Evolutionary conservation across 2,888 invertebrate species (phyloP).

Genomic region (Prenolepis imparis): DNA sequence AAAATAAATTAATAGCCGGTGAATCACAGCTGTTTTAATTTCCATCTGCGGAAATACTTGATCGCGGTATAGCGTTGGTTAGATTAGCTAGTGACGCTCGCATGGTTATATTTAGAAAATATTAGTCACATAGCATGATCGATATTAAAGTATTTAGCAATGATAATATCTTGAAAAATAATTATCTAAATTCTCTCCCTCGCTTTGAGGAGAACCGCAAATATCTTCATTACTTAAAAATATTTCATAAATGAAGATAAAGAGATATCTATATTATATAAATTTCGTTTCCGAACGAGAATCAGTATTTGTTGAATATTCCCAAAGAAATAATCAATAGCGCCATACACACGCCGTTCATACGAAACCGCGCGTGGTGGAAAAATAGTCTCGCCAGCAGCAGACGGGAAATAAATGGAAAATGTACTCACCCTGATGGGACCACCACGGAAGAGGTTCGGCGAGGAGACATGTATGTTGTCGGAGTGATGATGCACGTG

Average conservation of each 20-base stretch:
- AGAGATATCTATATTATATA: background rate
- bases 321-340: slow-evolving; percentile 12
- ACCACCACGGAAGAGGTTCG: slow-evolving; percentile 82
- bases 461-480: slow-evolving; percentile 78
- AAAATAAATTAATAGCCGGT: slow-evolving; percentile 31
- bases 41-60: slow-evolving; percentile 26
- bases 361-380: background rate
- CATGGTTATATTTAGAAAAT: slow-evolving; percentile 26
- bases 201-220: background rate
- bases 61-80: background rate
- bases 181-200: background rate
- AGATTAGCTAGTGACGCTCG: background rate
- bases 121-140: background rate
- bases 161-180: background rate
- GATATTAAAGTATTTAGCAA: background rate
- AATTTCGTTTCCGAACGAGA: background rate
- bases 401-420: slow-evolving; percentile 13
- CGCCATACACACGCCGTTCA: background rate
- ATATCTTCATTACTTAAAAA: background rate
- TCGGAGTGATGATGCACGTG: slow-evolving; percentile 80
- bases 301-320: background rate
- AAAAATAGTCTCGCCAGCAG: background rate
- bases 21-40: slow-evolving; percentile 36
- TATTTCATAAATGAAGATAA: background rate
- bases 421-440: slow-evolving; percentile 82